These are phyloP conservation scores for Sminthopsis crassicaudata DNA, from an alignment of 2,113 vertebrate genomes.

Conservation along the genomic window DNA sequence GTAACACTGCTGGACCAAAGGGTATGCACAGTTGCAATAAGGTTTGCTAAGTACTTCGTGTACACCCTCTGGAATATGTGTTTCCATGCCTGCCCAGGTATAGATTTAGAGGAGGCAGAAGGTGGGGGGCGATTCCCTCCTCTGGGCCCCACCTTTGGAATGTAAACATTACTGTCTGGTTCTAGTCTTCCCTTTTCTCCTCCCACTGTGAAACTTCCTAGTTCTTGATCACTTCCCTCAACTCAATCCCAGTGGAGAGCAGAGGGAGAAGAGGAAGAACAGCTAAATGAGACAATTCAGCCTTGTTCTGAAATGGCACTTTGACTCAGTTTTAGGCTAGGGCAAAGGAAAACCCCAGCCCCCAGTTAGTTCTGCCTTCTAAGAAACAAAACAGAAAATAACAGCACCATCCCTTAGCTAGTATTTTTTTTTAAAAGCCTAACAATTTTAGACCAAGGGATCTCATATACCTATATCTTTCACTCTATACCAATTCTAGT, in stretches of 20 bases:
- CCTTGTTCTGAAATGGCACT: background rate
- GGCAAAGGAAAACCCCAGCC: background rate
- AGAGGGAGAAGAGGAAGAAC: background rate
- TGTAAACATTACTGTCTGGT: too few relatives aligned
- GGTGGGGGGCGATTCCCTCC: too few relatives aligned
- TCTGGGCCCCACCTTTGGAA: too few relatives aligned
- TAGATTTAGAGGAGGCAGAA: too few relatives aligned
- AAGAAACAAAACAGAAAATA: background rate
- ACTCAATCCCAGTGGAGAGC: background rate
- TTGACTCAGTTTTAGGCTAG: background rate
- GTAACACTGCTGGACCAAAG: too few relatives aligned
- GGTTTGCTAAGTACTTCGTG: too few relatives aligned
- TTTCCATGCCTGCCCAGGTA: too few relatives aligned
- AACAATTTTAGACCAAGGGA: background rate
- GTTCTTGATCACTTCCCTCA: background rate
- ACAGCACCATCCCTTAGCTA: background rate
- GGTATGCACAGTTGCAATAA: too few relatives aligned
- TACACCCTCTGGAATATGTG: too few relatives aligned
- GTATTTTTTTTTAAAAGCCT: background rate
- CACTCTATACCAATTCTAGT: background rate
- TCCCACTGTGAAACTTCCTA: too few relatives aligned
- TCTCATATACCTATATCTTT: background rate
- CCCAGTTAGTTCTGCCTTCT: background rate
- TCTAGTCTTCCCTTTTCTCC: too few relatives aligned
- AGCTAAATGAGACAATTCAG: background rate